Evolutionary conservation across 2,888 invertebrate genomes (phyloP).

Genomic region (Drosophila macrospina): DNA sequence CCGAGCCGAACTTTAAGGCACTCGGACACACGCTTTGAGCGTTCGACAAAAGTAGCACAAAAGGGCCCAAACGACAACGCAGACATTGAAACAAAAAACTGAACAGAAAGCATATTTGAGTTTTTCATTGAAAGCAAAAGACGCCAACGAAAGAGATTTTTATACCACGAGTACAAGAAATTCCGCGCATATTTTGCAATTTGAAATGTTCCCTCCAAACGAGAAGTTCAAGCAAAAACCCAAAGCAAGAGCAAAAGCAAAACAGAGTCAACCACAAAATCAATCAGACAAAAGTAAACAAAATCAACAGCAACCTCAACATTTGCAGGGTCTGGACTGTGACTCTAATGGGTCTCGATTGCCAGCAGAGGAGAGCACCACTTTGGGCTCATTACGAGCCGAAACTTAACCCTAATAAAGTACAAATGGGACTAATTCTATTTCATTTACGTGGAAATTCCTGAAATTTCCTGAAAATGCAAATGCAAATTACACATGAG

Average conservation of each 20-base stretch:
- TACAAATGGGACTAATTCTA: constrained; percentile 83
- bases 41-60: constrained; percentile 58
- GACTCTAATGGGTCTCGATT: constrained; percentile 27
- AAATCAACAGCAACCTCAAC: constrained; percentile 11
- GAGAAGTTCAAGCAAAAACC: constrained; percentile 16
- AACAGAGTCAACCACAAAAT: constrained; percentile 28
- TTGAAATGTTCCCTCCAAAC: constrained; percentile 42
- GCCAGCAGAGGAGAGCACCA: constrained; percentile 1
- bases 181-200: constrained; percentile 75
- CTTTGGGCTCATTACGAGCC: constrained; percentile 34
- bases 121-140: constrained; percentile 49
- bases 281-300: constrained; percentile 46
- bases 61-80: constrained; percentile 21
- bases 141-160: constrained; percentile 53
- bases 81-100: constrained; percentile 62
- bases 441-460: constrained; percentile 69
- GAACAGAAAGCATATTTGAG: constrained; percentile 51
- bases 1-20: neutral
- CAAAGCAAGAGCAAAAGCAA: neutral
- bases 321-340: neutral
- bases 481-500: constrained; percentile 76
- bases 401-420: constrained; percentile 80
- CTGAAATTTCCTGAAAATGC: constrained; percentile 27
- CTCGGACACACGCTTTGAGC: constrained; percentile 49
- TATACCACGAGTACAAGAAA: constrained; percentile 70